phyloP scores from a whole-genome alignment of 2,113 vertebrate species.

The Peromyscus californicus region DNA sequence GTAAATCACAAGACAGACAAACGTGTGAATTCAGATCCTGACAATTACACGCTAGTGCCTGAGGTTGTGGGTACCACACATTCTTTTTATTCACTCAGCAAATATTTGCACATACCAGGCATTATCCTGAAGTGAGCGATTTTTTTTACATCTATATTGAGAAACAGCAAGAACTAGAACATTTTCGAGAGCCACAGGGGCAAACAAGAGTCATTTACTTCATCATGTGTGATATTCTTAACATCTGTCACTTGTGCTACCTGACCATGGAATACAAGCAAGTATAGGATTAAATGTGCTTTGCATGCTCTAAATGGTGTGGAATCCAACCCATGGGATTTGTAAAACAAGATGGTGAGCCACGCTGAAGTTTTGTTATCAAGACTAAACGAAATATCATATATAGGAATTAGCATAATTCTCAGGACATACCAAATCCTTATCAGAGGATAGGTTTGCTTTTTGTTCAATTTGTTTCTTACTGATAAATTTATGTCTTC shows the following conservation, averaged over 20 bases:
- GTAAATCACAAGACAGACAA: neutral
- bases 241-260: neutral
- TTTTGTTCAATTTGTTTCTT: neutral
- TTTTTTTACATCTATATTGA: neutral
- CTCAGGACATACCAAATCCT: neutral
- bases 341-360: neutral
- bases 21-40: constrained; percentile 33
- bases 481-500: neutral
- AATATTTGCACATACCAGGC: neutral
- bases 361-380: neutral
- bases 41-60: neutral
- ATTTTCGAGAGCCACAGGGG: neutral
- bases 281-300: fast-evolving
- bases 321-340: neutral
- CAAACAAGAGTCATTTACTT: neutral
- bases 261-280: neutral
- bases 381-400: neutral
- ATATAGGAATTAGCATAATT: neutral
- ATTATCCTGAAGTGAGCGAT: neutral
- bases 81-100: neutral
- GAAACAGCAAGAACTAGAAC: neutral
- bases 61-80: neutral
- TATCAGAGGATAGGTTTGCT: neutral
- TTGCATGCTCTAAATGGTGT: fast-evolving
- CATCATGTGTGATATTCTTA: neutral